Conservation (phyloP, 2,797 vertebrate genomes). For the Bothrops alternatus region DNA sequence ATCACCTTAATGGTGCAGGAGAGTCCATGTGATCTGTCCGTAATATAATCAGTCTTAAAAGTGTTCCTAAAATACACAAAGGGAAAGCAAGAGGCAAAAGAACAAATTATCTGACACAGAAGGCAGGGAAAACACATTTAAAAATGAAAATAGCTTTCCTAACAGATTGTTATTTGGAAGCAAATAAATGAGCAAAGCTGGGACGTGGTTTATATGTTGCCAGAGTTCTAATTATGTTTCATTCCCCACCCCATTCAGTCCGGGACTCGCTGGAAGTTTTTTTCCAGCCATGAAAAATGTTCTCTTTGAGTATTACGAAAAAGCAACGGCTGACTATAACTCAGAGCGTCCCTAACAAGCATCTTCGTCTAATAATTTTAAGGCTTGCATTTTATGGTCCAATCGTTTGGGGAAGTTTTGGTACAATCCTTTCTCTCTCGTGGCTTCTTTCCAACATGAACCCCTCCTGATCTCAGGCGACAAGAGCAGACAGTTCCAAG, state of each 20-base stretch:
- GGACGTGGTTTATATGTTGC: not conserved
- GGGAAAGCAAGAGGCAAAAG: slow-evolving; percentile 52
- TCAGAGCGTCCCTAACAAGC: not conserved
- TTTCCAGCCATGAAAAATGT: slow-evolving; percentile 26
- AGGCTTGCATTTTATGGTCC: not conserved
- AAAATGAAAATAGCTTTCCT: slow-evolving; percentile 39
- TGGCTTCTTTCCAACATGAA: not conserved
- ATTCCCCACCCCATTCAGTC: not conserved
- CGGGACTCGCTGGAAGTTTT: slow-evolving; percentile 16
- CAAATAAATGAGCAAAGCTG: slow-evolving; percentile 48
- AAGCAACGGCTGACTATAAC: slow-evolving; percentile 23
- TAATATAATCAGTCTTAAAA: slow-evolving; percentile 52
- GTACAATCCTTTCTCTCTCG: not conserved
- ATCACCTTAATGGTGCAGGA: slow-evolving; percentile 50
- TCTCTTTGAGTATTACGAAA: slow-evolving; percentile 49
- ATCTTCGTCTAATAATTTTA: not conserved
- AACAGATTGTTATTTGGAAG: slow-evolving; percentile 57
- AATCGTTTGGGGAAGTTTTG: not conserved
- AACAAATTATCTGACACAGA: slow-evolving; percentile 53
- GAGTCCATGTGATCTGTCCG: slow-evolving; percentile 44
- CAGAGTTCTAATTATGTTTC: slow-evolving; percentile 34
- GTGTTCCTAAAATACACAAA: slow-evolving; percentile 36
- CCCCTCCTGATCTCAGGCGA: not conserved
- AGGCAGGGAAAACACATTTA: slow-evolving; percentile 50
- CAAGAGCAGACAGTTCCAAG: not conserved